Conservation (phyloP, 2,113 vertebrate genomes). For the Echinops telfairi region DNA sequence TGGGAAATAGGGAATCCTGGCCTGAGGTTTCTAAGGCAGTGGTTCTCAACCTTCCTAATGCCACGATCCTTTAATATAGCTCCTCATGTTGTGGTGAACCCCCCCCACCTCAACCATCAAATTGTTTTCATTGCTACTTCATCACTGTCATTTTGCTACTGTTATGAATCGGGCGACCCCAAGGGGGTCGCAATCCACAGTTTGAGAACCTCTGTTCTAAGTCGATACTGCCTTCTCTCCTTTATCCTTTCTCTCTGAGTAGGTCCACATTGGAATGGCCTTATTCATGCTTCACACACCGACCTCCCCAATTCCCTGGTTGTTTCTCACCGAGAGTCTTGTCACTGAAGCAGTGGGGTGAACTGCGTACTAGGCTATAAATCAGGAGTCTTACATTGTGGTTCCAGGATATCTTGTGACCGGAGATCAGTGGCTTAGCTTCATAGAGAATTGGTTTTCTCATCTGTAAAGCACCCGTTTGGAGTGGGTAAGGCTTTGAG, state of each 20-base stretch:
- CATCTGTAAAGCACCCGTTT: background rate
- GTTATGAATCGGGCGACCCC: no score
- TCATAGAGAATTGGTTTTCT: background rate
- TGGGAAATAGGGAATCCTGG: accelerated
- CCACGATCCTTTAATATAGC: no score
- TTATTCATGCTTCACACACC: background rate
- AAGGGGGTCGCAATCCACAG: no score
- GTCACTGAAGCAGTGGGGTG: accelerated
- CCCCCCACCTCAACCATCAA: no score
- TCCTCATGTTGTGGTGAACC: no score
- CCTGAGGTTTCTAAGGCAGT: background rate
- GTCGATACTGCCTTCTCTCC: background rate
- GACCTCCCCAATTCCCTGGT: background rate
- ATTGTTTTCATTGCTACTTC: no score
- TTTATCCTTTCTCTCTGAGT: background rate
- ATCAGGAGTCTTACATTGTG: background rate
- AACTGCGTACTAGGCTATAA: accelerated
- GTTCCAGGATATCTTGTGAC: accelerated
- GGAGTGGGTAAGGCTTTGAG: background rate
- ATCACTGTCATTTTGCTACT: no score
- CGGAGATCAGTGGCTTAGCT: background rate
- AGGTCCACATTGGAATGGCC: no score
- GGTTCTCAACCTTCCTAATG: no score
- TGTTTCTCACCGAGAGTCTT: accelerated
- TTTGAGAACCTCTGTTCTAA: no score